Conservation (phyloP, 2,113 vertebrate genomes). For the Oceanites oceanicus region DNA sequence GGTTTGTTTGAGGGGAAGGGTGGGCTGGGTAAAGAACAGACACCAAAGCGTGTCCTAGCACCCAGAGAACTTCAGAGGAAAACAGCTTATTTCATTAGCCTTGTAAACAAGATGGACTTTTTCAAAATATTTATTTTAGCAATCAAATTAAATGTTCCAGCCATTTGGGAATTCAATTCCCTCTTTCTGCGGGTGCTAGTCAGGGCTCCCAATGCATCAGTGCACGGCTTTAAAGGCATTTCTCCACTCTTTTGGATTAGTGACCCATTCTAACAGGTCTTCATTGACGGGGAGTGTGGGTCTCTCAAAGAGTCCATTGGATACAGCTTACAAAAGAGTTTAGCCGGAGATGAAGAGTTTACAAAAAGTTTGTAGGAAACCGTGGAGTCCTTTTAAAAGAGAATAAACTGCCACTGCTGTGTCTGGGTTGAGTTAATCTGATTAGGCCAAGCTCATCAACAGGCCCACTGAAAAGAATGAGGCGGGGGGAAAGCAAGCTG, state of each 20-base stretch:
- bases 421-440: slow-evolving; percentile 93
- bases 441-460: slow-evolving; percentile 94
- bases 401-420: slow-evolving; percentile 88
- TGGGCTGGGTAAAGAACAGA: background rate
- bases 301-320: slow-evolving; percentile 85
- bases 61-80: background rate
- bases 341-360: slow-evolving; percentile 79
- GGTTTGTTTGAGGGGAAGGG: background rate
- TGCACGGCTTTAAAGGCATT: slow-evolving; percentile 82
- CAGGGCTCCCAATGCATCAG: slow-evolving; percentile 80
- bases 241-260: slow-evolving; percentile 81
- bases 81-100: slow-evolving; percentile 73
- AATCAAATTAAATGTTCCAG: slow-evolving; percentile 81
- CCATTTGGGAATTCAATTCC: slow-evolving; percentile 74
- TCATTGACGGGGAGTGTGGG: slow-evolving; percentile 77
- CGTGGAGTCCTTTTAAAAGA: slow-evolving; percentile 82
- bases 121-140: slow-evolving; percentile 70
- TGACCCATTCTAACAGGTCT: slow-evolving; percentile 90
- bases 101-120: slow-evolving; percentile 70
- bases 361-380: slow-evolving; percentile 84
- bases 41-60: background rate
- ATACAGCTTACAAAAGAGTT: slow-evolving; percentile 80
- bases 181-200: slow-evolving; percentile 73
- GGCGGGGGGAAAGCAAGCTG: slow-evolving; percentile 62
- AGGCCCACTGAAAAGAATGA: slow-evolving; percentile 81